phyloP scores from a whole-genome alignment of 2,888 invertebrate genomes.

The Polydrusus cervinus region DNA sequence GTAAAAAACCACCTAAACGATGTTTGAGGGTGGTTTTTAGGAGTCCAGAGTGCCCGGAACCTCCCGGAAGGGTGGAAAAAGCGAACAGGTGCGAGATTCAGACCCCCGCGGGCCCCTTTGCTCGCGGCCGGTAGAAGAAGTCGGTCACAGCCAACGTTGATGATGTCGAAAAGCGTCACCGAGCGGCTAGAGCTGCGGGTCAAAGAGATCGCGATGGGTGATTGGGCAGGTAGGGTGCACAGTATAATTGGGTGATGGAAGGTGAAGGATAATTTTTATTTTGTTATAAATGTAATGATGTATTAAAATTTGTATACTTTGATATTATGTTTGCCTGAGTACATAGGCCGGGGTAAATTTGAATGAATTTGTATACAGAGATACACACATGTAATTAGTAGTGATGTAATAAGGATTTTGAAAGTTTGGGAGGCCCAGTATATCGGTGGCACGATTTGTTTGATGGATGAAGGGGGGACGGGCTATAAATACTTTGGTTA shows the following conservation, averaged over 20 bases:
- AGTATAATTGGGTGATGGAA: neutral
- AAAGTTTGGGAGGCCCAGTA: too few species aligned
- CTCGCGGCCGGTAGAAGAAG: conserved; percentile 59
- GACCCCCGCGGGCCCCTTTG: conserved; percentile 61
- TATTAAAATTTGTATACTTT: neutral
- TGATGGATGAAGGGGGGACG: too few species aligned
- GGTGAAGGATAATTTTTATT: conserved; percentile 1
- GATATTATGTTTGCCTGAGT: too few species aligned
- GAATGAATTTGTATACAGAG: too few species aligned
- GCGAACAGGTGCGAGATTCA: conserved; percentile 68
- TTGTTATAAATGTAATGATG: too few species aligned
- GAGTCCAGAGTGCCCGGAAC: conserved; percentile 43
- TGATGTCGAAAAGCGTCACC: conserved; percentile 67
- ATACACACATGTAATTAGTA: too few species aligned
- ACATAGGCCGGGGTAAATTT: too few species aligned
- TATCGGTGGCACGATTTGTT: too few species aligned
- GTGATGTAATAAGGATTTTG: too few species aligned
- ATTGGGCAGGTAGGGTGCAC: conserved; percentile 43
- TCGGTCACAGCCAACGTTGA: conserved; percentile 59
- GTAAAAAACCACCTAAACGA: conserved; percentile 55
- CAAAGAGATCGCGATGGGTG: conserved; percentile 51
- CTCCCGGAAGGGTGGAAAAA: conserved; percentile 65
- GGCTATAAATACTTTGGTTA: too few species aligned
- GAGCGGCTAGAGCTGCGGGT: conserved; percentile 60
- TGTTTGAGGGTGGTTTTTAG: conserved; percentile 45